phyloP scores from a whole-genome alignment of 2,888 invertebrate species.

The Crocallis elinguaria region DNA sequence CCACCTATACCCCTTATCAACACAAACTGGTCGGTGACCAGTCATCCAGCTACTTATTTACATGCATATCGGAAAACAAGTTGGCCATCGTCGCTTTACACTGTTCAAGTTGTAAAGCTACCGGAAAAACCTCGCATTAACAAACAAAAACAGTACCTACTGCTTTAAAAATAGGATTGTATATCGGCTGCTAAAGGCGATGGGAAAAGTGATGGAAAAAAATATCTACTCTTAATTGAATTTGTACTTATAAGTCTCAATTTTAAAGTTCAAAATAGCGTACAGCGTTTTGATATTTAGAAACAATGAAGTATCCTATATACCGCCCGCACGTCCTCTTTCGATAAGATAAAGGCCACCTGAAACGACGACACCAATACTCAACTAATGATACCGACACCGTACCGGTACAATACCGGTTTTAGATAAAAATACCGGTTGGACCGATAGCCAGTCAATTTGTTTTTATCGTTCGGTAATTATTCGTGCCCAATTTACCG shows the following conservation, averaged over 20 bases:
- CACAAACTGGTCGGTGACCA: constrained; percentile 74
- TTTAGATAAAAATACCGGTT: constrained; percentile 69
- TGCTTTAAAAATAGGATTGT: constrained; percentile 8
- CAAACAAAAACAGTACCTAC: constrained; percentile 50
- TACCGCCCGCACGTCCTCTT: constrained; percentile 83
- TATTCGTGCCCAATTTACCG: constrained; percentile 25
- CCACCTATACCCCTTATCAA: constrained; percentile 55
- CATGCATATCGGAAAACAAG: constrained; percentile 80
- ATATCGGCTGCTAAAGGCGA: constrained; percentile 24
- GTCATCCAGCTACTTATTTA: constrained; percentile 79
- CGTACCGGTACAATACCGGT: constrained; percentile 63
- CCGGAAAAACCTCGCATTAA: constrained; percentile 61
- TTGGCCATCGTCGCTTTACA: constrained; percentile 76
- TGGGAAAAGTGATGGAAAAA: constrained; percentile 62
- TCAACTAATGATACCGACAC: constrained; percentile 70
- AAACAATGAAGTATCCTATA: constrained; percentile 72
- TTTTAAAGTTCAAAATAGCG: constrained; percentile 42
- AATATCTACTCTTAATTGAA: constrained; percentile 26
- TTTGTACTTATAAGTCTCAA: not conserved
- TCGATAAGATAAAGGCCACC: constrained; percentile 83
- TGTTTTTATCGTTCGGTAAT: constrained; percentile 22
- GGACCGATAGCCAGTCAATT: constrained; percentile 47
- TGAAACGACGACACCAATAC: constrained; percentile 79
- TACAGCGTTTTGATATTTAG: constrained; percentile 45
- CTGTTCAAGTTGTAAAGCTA: constrained; percentile 68